Evolutionary conservation across 1,140 invertebrate genomes (phyloP).

Genomic region (Drosophila funebris): DNA sequence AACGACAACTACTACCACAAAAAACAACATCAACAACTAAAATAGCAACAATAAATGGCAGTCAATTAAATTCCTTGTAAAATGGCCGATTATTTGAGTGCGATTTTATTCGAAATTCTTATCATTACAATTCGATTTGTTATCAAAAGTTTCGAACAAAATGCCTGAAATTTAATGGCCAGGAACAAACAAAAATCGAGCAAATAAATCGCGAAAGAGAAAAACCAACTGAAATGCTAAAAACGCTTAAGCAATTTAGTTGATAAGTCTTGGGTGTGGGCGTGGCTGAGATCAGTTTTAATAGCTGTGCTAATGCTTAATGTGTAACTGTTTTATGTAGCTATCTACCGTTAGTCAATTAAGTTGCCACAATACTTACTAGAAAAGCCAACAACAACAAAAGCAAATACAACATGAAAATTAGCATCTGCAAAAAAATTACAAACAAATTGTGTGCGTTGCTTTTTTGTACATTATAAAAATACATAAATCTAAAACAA

Average conservation of each 20-base stretch:
- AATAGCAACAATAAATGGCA: background rate
- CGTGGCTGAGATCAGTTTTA: conserved; percentile 19
- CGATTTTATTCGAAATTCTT: conserved; percentile 38
- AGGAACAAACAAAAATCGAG: conserved; percentile 5
- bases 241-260: conserved; percentile 48
- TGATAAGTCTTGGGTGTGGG: conserved; percentile 42
- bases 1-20: conserved; percentile 15
- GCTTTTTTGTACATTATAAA: conserved; percentile 63
- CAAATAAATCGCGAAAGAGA: conserved; percentile 24
- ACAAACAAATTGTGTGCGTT: conserved; percentile 41
- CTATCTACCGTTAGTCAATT: conserved; percentile 71
- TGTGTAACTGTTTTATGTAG: conserved; percentile 42
- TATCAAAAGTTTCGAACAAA: conserved; percentile 39
- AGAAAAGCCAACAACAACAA: conserved; percentile 40
- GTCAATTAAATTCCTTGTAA: conserved; percentile 52
- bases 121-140: conserved; percentile 15
- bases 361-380: conserved; percentile 80
- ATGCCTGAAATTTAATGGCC: conserved; percentile 30
- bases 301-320: conserved; percentile 32
- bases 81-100: conserved; percentile 27
- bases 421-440: conserved; percentile 13
- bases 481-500: conserved; percentile 19
- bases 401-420: conserved; percentile 5
- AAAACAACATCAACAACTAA: conserved; percentile 2
- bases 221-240: conserved; percentile 27